Evolutionary conservation across 2,888 invertebrate genomes (phyloP).

Genomic region (Hermodice carunculata): DNA sequence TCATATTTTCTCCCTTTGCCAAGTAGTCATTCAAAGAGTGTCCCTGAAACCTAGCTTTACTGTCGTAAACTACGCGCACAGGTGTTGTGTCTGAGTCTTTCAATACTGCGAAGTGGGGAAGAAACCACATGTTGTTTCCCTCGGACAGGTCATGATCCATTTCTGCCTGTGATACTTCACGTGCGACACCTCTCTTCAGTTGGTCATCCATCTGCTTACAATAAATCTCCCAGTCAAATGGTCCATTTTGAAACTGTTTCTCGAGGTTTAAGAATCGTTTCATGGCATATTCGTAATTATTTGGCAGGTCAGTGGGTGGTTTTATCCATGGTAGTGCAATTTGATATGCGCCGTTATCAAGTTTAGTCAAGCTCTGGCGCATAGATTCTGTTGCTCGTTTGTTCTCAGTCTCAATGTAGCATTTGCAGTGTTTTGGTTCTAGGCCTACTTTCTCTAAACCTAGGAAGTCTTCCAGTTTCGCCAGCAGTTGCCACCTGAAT

Average conservation of each 20-base stretch:
- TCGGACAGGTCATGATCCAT: slow-evolving; percentile 5
- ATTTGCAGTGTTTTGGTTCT: slow-evolving; percentile 17
- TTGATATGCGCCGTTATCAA: slow-evolving; percentile 11
- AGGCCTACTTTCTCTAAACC: slow-evolving; percentile 5
- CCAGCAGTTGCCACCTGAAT: slow-evolving; percentile 5
- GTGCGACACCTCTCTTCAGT: not conserved
- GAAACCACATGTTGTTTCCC: not conserved
- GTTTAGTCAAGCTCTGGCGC: slow-evolving; percentile 10
- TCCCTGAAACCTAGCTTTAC: slow-evolving; percentile 15
- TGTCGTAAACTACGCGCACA: slow-evolving; percentile 13
- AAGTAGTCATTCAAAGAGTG: slow-evolving; percentile 14
- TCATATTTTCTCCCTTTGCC: slow-evolving; percentile 2
- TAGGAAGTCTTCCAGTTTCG: slow-evolving; percentile 19
- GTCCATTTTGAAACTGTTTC: slow-evolving; percentile 7
- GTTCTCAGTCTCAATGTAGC: slow-evolving; percentile 1
- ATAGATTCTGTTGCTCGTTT: slow-evolving; percentile 7
- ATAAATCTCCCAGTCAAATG: slow-evolving; percentile 9
- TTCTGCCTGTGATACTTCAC: slow-evolving; percentile 15
- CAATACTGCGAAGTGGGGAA: slow-evolving; percentile 19
- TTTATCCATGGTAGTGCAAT: slow-evolving; percentile 17
- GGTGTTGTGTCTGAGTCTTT: slow-evolving; percentile 14
- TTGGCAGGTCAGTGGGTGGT: slow-evolving; percentile 9
- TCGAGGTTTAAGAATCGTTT: slow-evolving; percentile 19
- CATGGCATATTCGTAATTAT: slow-evolving; percentile 16
- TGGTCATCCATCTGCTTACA: slow-evolving; percentile 19